Percentiles rank a stretch among this genome's conserved stretches.
Evolutionary conservation across 2,888 invertebrate species (phyloP).

Genomic region (Eristalis arbustorum): DNA sequence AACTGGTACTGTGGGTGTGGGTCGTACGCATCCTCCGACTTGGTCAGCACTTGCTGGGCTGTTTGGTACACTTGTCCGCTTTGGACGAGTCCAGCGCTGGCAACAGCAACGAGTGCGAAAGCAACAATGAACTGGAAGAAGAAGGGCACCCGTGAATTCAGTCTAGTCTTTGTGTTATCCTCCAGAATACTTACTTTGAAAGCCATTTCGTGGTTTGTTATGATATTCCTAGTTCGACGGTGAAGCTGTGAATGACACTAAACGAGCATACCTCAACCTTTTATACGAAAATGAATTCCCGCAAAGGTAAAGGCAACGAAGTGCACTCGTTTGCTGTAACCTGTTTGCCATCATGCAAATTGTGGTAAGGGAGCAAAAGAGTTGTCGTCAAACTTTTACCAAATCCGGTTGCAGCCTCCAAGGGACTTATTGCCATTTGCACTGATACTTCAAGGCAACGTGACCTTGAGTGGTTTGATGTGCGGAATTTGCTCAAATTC

Average conservation of each 20-base stretch:
- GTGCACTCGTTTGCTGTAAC: neutral
- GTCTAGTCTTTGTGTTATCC: neutral
- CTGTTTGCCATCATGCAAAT: neutral
- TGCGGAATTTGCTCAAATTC: neutral
- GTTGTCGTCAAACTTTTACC: neutral
- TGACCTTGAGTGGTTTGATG: neutral
- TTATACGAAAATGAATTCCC: neutral
- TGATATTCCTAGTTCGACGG: slow-evolving; percentile 46
- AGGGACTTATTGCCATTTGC: neutral
- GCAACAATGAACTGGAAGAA: slow-evolving; percentile 68
- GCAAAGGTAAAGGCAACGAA: neutral
- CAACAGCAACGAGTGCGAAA: neutral
- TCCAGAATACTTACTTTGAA: slow-evolving; percentile 72
- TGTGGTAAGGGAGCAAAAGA: neutral
- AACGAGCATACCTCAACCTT: neutral
- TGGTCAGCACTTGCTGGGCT: slow-evolving; percentile 17
- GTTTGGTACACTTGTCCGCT: neutral
- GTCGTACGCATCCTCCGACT: slow-evolving; percentile 28
- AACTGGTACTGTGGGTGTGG: slow-evolving; percentile 73
- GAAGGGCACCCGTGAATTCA: neutral
- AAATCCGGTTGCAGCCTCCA: neutral
- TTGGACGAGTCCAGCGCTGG: slow-evolving; percentile 1
- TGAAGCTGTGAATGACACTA: neutral
- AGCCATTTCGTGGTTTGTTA: slow-evolving; percentile 71
- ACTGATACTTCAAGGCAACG: too few relatives aligned